Base-by-base conservation (phyloP, 2,888 invertebrate genomes). In the Anoplius nigerrimus region DNA sequence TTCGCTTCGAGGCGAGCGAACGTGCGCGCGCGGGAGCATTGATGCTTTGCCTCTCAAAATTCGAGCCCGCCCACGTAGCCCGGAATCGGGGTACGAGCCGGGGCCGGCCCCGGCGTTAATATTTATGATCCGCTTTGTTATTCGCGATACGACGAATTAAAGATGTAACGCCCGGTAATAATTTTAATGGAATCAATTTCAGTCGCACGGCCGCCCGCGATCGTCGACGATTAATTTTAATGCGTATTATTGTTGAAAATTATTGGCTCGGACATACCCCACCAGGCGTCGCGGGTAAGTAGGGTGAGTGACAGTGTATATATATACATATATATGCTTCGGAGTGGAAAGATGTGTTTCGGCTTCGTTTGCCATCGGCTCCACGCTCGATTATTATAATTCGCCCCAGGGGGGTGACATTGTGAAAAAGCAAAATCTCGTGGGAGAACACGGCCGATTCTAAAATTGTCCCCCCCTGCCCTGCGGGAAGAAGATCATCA, bases 201-300 rank as follows among this genome's bases (percentile, higher is more conserved):
- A 8, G 51, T 56, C 34, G 24, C 52, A 11, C 48, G 48, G n/a
- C 4, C 48, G 24, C 15, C 24, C 55, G 20, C 60, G 43, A 62
- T 62, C 22, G 24, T 53, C 15, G 43, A 27, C 52, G 52, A 69
- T 74, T 63, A 53, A 68, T 54, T 65, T 68, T 57, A 54, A 56
- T 62, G 54, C 53, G 55, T 71, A 68, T 63, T 63, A 65, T 16
- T 45, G 54, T 2, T 8, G 51, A 46, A 62, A 62, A 65, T 68
- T 66, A 60, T 63, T 55, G 21, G 54, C 34, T 13, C 22, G 45
- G 46, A n/a, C n/a, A n/a, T n/a, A n/a, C 52, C 61, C 16, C 54
- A n/a, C 16, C n/a, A 42, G 24, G 27, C 27, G 42, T n/a, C 45
- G 27, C 42, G 8, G 42, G 42, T 42, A 13, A 42, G 13, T 13